Evolutionary conservation across 2,888 invertebrate genomes (phyloP), one percentile per base, ranked within the genome.

Genomic region (Patella depressa): DNA sequence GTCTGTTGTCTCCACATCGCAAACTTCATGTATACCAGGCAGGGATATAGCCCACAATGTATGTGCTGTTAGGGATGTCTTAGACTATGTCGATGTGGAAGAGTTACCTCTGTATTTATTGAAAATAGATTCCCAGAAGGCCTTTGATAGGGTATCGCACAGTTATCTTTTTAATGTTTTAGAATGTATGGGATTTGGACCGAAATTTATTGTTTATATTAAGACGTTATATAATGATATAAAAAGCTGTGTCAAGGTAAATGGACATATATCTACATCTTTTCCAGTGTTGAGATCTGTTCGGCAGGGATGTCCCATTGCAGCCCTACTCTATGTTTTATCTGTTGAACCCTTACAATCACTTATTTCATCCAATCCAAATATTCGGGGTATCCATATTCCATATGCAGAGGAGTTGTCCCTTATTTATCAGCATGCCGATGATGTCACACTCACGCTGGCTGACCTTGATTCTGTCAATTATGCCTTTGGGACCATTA

Each of bases 121-220:
- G 45, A 72, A 69, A 76, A 55, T 84, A 55, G 84, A 86, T 72
- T 85, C 84, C 74, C 83, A 83, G 74, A n/a, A n/a, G n/a, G n/a
- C n/a, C n/a, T n/a, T n/a, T n/a, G n/a, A n/a, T n/a, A n/a, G n/a
- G n/a, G n/a, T n/a, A n/a, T n/a, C n/a, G n/a, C n/a, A n/a, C n/a
- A n/a, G n/a, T n/a, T n/a, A n/a, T n/a, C n/a, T n/a, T n/a, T n/a
- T n/a, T n/a, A n/a, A n/a, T n/a, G n/a, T n/a, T n/a, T n/a, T n/a
- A n/a, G n/a, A n/a, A n/a, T n/a, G n/a, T n/a, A 85, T 82, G 76
- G 82, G 83, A 17, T 84, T 86, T 82, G 75, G 80, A 45, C 53
- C 76, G 45, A 65, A 75, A 54, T 81, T 85, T 53, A 78, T 83
- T 29, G 45, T 79, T 7, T 83, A 82, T 81, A 79, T 85, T 53